phyloP scores from a whole-genome alignment of 2,888 invertebrate genomes.

The Amiota communis region DNA sequence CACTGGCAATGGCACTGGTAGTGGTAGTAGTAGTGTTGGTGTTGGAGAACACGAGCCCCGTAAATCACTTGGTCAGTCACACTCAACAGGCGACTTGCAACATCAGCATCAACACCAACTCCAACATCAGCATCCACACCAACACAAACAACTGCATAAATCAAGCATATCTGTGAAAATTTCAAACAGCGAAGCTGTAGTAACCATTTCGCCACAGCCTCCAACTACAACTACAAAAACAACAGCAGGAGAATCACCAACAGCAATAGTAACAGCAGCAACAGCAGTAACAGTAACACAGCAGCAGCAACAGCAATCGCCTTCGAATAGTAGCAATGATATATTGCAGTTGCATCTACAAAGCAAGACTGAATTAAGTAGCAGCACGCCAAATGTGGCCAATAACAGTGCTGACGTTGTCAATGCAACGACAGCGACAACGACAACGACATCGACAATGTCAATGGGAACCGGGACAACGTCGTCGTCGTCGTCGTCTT shows the following conservation, averaged over 20 bases:
- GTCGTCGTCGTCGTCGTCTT: conserved; percentile 8
- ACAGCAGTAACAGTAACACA: not conserved
- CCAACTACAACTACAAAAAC: conserved; percentile 46
- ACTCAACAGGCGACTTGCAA: conserved; percentile 59
- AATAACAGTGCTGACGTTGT: conserved; percentile 17
- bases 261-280: not conserved
- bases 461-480: no score
- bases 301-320: conserved; percentile 20
- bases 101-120: conserved; percentile 41
- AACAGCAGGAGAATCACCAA: conserved; percentile 25
- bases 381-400: conserved; percentile 56
- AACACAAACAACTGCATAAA: conserved; percentile 56
- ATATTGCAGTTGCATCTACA: conserved; percentile 42
- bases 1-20: conserved; percentile 11
- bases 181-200: conserved; percentile 62
- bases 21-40: not conserved
- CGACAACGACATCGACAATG: not conserved
- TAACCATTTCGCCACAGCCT: conserved; percentile 58
- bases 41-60: conserved; percentile 22
- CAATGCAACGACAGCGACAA: conserved; percentile 16
- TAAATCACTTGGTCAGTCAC: conserved; percentile 48
- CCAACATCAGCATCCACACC: conserved; percentile 34
- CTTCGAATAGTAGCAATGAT: conserved; percentile 2
- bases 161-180: conserved; percentile 70
- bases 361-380: conserved; percentile 49